These are phyloP conservation scores for Hoplodrina blanda DNA, from an alignment of 2,888 invertebrate species.

Conservation along the genomic window DNA sequence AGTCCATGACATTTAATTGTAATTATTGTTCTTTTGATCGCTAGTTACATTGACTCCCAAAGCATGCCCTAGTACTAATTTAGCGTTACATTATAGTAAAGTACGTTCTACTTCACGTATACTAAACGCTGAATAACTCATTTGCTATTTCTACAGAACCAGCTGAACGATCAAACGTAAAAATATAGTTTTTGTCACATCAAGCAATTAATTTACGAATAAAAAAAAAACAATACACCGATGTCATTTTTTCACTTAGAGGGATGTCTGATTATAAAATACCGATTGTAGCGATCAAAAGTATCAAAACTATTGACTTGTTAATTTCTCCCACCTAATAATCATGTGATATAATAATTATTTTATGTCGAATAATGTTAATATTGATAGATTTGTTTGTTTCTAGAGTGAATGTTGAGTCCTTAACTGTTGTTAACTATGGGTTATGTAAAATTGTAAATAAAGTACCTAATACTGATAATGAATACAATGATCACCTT, in stretches of 20 bases:
- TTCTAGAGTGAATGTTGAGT: slow-evolving; percentile 41
- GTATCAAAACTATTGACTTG: slow-evolving; percentile 9
- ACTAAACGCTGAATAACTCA: too few species aligned
- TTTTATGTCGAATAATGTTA: slow-evolving; percentile 44
- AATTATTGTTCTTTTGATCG: slow-evolving; percentile 16
- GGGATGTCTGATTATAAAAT: background rate
- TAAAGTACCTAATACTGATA: slow-evolving; percentile 35
- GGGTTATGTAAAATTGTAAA: slow-evolving; percentile 37
- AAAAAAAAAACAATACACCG: too few species aligned
- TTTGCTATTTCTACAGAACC: too few species aligned
- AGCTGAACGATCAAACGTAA: too few species aligned
- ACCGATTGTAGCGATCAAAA: slow-evolving; percentile 8
- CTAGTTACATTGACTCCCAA: background rate
- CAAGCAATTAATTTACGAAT: too few species aligned
- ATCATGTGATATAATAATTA: slow-evolving; percentile 70
- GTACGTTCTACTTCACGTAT: background rate
- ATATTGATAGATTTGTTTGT: slow-evolving; percentile 31
- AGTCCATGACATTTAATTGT: slow-evolving; percentile 43
- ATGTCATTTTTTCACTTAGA: too few species aligned
- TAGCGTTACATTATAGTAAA: background rate
- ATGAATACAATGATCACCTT: slow-evolving; percentile 41
- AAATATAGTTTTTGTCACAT: too few species aligned
- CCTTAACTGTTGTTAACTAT: slow-evolving; percentile 42
- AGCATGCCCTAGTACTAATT: background rate
- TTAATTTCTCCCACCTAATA: slow-evolving; percentile 66